Percentiles rank a stretch among this genome's conserved stretches.
These are phyloP conservation scores for Tragelaphus eurycerus DNA, from an alignment of 2,797 vertebrate genomes.

Conservation along the genomic window DNA sequence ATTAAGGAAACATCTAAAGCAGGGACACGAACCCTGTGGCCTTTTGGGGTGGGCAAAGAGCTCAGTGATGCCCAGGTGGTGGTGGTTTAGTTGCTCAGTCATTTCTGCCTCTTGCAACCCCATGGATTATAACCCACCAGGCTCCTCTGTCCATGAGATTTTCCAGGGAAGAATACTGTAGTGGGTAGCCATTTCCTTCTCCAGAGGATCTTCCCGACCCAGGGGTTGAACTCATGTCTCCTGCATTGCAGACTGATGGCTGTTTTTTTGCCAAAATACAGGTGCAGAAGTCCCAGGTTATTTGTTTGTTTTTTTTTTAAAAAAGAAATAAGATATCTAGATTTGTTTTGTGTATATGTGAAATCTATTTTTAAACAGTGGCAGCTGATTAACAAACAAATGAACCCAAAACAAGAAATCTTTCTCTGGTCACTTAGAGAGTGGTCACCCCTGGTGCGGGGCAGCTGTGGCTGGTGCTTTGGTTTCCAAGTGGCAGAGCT, in stretches of 20 bases:
- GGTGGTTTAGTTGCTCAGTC: not conserved
- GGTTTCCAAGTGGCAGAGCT: not conserved
- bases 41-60: not conserved
- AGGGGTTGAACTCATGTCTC: not conserved
- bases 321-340: not conserved
- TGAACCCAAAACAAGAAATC: not conserved
- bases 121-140: not conserved
- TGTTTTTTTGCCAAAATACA: not conserved
- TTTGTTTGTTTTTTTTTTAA: not conserved
- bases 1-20: not conserved
- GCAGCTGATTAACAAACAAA: not conserved
- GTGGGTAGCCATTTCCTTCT: not conserved
- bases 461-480: not conserved
- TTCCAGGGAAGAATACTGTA: not conserved
- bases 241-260: not conserved
- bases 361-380: not conserved
- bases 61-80: not conserved
- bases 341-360: not conserved
- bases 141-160: not conserved
- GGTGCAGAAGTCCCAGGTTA: not conserved
- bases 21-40: rapidly evolving
- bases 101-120: not conserved
- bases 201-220: not conserved
- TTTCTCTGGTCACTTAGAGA: rapidly evolving
- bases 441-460: rapidly evolving